These are phyloP conservation scores for Anser cygnoides DNA, from an alignment of 2,113 vertebrate species.

Conservation along the genomic window DNA sequence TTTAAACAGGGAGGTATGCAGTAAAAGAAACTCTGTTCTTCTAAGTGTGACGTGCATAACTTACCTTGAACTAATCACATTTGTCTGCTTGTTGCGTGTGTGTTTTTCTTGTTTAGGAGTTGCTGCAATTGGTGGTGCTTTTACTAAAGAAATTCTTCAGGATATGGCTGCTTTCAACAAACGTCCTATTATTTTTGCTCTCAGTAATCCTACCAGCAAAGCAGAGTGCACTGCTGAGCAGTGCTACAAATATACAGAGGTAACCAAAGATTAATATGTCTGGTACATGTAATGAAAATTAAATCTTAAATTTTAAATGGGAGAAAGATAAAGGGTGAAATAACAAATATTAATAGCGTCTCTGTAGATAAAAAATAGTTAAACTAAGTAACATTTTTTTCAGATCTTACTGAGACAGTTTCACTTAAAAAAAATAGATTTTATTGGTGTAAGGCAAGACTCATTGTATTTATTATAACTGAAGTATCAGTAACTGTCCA, in stretches of 20 bases:
- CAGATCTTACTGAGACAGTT: neutral
- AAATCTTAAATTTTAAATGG: neutral
- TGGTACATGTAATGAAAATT: neutral
- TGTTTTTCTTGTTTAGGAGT: constrained; percentile 81
- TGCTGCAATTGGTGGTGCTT: constrained; percentile 91
- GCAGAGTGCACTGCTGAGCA: constrained; percentile 97
- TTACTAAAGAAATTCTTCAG: constrained; percentile 89
- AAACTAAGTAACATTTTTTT: neutral
- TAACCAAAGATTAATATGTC: constrained; percentile 53
- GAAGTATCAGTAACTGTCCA: neutral
- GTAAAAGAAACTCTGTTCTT: neutral
- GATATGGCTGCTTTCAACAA: constrained; percentile 93
- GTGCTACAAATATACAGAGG: constrained; percentile 92
- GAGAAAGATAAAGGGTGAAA: neutral
- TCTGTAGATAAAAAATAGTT: neutral
- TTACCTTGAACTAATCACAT: neutral
- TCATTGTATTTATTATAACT: neutral
- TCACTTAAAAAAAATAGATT: neutral
- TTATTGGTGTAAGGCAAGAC: neutral
- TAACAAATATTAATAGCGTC: neutral
- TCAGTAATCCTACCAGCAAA: constrained; percentile 98
- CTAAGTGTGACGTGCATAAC: neutral
- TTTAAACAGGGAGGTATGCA: neutral
- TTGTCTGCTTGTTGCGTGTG: neutral
- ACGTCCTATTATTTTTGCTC: constrained; percentile 92